Evolutionary conservation across 1,140 invertebrate genomes (phyloP).

Genomic region (Pseudobourletiella spinata): DNA sequence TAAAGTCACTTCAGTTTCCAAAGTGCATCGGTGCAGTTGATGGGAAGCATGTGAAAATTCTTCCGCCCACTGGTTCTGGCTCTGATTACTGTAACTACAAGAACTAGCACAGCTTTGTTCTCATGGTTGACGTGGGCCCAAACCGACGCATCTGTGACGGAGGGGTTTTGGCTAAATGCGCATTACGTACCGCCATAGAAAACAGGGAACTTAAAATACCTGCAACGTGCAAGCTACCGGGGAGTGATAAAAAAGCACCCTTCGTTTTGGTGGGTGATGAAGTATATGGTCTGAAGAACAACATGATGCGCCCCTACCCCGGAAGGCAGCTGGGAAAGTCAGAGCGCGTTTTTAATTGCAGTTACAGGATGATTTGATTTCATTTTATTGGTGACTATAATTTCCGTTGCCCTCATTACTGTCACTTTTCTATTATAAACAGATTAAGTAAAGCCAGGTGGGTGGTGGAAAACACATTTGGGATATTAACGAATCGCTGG

Average conservation of each 20-base stretch:
- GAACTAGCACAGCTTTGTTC: constrained; percentile 35
- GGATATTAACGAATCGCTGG: too few relatives aligned
- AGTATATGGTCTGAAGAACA: constrained; percentile 31
- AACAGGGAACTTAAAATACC: constrained; percentile 15
- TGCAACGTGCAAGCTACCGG: neutral
- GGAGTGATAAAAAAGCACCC: constrained; percentile 1
- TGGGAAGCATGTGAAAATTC: constrained; percentile 39
- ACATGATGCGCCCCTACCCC: constrained; percentile 40
- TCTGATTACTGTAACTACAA: constrained; percentile 39
- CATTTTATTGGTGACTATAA: too few relatives aligned
- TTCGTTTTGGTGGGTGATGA: constrained; percentile 37
- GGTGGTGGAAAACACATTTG: too few relatives aligned
- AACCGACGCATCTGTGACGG: constrained; percentile 32
- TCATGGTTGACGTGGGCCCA: constrained; percentile 39
- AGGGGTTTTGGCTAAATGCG: neutral
- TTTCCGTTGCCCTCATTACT: too few relatives aligned
- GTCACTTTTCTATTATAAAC: too few relatives aligned
- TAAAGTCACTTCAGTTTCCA: constrained; percentile 24
- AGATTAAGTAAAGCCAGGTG: too few relatives aligned
- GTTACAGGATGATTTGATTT: too few relatives aligned
- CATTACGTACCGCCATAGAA: constrained; percentile 6
- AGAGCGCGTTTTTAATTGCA: constrained; percentile 6
- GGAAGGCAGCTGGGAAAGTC: constrained; percentile 27
- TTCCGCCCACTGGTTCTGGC: constrained; percentile 27
- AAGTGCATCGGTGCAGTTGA: constrained; percentile 38